phyloP scores from a whole-genome alignment of 2,797 vertebrate species.

The Meda fulgida region DNA sequence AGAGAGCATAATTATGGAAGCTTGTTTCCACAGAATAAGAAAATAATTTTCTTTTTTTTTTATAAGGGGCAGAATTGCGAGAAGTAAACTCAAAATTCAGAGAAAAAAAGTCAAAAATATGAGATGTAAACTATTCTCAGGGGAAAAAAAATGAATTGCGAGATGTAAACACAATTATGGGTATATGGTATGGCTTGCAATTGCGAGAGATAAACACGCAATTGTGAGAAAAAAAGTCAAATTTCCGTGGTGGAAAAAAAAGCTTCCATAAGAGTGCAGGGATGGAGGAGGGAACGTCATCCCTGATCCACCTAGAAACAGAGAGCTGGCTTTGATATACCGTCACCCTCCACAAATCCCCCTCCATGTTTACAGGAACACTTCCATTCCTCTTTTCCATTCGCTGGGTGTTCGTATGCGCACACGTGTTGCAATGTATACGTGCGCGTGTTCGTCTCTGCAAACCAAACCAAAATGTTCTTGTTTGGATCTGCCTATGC shows the following conservation, averaged over 20 bases:
- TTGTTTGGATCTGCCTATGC: constrained; percentile 32
- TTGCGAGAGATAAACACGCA: too few relatives aligned
- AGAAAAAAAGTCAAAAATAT: too few relatives aligned
- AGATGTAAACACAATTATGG: not conserved
- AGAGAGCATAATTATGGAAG: constrained; percentile 1
- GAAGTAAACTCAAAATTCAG: too few relatives aligned
- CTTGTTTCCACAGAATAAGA: not conserved
- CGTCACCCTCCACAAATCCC: constrained; percentile 23
- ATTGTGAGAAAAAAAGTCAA: not conserved
- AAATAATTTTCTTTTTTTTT: not conserved
- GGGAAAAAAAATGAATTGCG: rapidly evolving
- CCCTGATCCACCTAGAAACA: constrained; percentile 12
- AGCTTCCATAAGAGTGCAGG: not conserved
- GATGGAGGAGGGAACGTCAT: not conserved
- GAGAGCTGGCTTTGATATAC: constrained; percentile 51
- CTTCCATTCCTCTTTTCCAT: not conserved
- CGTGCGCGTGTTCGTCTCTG: not conserved
- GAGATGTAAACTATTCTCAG: too few relatives aligned
- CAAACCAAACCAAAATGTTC: not conserved
- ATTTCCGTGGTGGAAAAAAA: not conserved
- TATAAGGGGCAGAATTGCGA: too few relatives aligned
- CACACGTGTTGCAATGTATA: not conserved
- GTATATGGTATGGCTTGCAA: too few relatives aligned
- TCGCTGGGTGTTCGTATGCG: not conserved
- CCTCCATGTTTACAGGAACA: constrained; percentile 6